Percentiles rank a stretch among this genome's conserved stretches.
Conservation (phyloP, 2,888 invertebrate species). For the Acanthosepion esculentum region DNA sequence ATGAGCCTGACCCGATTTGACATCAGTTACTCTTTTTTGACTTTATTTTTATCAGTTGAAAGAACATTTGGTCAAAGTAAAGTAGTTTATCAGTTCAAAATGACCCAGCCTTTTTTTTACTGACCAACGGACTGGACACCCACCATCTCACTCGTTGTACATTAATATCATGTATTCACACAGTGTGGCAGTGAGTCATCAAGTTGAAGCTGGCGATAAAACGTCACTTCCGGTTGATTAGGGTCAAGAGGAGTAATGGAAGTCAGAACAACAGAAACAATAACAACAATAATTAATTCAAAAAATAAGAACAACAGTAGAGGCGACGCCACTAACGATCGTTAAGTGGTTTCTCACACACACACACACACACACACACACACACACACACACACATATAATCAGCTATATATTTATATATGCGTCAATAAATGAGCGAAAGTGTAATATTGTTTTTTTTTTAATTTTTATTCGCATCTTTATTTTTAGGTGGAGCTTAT, state of each 20-base stretch:
- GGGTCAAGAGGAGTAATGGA: conserved; percentile 11
- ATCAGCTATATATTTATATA: not conserved
- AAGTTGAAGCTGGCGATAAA: not conserved
- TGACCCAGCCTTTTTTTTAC: not conserved
- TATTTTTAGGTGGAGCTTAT: not conserved
- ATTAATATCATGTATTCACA: not conserved
- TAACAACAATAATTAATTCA: not conserved
- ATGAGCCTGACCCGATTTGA: not conserved
- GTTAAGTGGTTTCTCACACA: not conserved
- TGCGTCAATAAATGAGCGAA: too few relatives aligned
- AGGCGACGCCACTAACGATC: not conserved
- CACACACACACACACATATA: not conserved
- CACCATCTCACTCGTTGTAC: not conserved
- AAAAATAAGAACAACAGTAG: not conserved
- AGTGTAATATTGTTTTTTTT: too few relatives aligned
- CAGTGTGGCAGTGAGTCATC: not conserved
- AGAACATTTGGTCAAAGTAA: not conserved
- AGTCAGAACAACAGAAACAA: not conserved
- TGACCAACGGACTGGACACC: not conserved
- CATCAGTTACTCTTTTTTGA: not conserved
- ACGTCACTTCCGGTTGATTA: conserved; percentile 18
- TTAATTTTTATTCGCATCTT: conserved; percentile 6
- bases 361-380: not conserved
- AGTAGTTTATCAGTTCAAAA: not conserved
- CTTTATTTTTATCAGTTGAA: not conserved